Base-by-base conservation (phyloP, 2,888 invertebrate species). In the Prosopocoilus inquinatus region DNA sequence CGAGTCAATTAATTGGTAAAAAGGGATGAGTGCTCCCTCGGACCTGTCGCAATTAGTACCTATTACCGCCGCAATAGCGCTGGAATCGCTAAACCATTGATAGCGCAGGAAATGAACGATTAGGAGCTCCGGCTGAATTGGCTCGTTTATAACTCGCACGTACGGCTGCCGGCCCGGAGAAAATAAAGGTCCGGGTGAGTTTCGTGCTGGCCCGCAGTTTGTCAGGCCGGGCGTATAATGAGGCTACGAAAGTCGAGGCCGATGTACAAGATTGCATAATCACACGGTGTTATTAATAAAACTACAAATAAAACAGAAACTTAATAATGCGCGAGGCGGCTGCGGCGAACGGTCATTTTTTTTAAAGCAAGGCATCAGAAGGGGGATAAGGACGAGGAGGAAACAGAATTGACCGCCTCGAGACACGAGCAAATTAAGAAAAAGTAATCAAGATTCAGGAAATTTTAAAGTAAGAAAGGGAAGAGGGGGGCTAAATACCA, bases 1-100 rank as follows among this genome's bases (percentile, higher is more conserved):
- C 71, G 69, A 74, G 73, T 73, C 74, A 72, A 74, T 75, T 74
- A 74, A 75, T 75, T 71, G 73, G 72, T 71, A 70, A 72, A 73
- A 70, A 70, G 70, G 70, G 68, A 66, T 64, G 67, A 58, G 63
- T 58, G 60, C 62, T 66, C 64, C 61, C 64, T 67, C 64, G 67
- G 68, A 68, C 68, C 69, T 68, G 68, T 69, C 68, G 69, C 69
- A 70, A 71, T 71, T 71, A 71, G 69, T 69, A 65, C 68, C 68
- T 68, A 71, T 71, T 71, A 70, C 64, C 60, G 67, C 64, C 63
- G 62, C 67, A 64, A 64, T 63, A 53, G 61, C 62, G 62, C 60
- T 63, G 58, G 60, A 63, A 63, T 62, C 58, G 64, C 53, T 53
- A 63, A 65, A 62, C 62, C 58, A 62, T 62, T 61, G 61, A 65